Base-by-base conservation (phyloP, 2,888 invertebrate species). In the Pediacus dermestoides region DNA sequence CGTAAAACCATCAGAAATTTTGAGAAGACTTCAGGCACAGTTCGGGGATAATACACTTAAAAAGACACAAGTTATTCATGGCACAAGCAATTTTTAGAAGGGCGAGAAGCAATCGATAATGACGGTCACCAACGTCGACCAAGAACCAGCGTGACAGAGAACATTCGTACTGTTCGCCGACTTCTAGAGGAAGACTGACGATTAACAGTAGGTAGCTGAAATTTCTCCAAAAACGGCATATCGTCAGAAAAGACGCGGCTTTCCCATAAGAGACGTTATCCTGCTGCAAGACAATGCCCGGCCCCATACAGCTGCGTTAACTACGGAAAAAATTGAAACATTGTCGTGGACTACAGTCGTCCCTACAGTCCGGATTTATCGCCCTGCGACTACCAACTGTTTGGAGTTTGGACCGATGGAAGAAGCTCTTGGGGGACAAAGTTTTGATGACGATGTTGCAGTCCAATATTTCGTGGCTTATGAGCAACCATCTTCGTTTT, bases 71-170 rank as follows among this genome's bases (percentile, higher is more conserved):
- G n/a, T n/a, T n/a, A n/a, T n/a, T n/a, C n/a, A n/a, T n/a, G n/a
- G n/a, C n/a, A n/a, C n/a, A n/a, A n/a, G n/a, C n/a, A n/a, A n/a
- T n/a, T n/a, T 23, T 37, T 22, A 31, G 25, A 18, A 31, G 18
- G 27, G 1, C 18, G 27, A 31, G 23, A 22, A 31, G 30, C 18
- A 22, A 30, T 37, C 14, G 22, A 31, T 23, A 37, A 37, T 12
- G 37, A 37, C 4, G 30, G 37, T 26, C 31, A 37, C 25, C 12
- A 30, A 15, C 35, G 28, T 28, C 16, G 35, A 4, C 35, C 31
- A 22, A 31, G 25, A 16, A 31, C 37, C 25, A 36, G 30, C 31
- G 37, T 37, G 23, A 28, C 35, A 12, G 18, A 35, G n/a, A n/a
- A n/a, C n/a, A n/a, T n/a, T n/a, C n/a, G n/a, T n/a, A n/a, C n/a